phyloP scores from a whole-genome alignment of 2,113 vertebrate species.

The Pteropus alecto region DNA sequence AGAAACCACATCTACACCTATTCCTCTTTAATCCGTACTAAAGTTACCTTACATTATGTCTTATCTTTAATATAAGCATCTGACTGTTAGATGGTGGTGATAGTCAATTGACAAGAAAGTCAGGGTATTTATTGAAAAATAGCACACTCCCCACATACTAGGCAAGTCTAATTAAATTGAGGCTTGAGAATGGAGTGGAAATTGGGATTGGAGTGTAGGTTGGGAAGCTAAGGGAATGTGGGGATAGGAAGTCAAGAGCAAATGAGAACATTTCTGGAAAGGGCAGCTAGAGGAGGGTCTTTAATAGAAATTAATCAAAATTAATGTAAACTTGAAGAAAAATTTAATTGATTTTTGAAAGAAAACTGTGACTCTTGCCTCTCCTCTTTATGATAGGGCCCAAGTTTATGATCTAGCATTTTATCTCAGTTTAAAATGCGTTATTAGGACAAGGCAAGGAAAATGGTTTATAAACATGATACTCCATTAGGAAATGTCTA shows the following conservation, averaged over 20 bases:
- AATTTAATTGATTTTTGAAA: neutral
- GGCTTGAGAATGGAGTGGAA: neutral
- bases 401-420: constrained; percentile 14
- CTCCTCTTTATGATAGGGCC: neutral
- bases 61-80: neutral
- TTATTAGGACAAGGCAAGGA: constrained; percentile 19
- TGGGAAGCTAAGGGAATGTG: neutral
- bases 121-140: neutral
- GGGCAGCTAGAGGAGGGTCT: neutral
- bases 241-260: neutral
- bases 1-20: neutral
- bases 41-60: neutral
- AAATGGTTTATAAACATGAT: constrained; percentile 47
- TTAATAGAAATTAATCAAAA: neutral
- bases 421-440: neutral
- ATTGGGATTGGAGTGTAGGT: no score
- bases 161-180: neutral
- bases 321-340: neutral
- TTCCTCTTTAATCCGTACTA: neutral
- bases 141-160: neutral
- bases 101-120: neutral
- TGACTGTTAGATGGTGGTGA: neutral
- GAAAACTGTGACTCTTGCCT: neutral
- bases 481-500: constrained; percentile 47
- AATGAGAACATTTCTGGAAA: neutral